Evolutionary conservation across 2,113 vertebrate genomes (phyloP), one percentile per base, ranked within the genome.

Genomic region (Silurus meridionalis): DNA sequence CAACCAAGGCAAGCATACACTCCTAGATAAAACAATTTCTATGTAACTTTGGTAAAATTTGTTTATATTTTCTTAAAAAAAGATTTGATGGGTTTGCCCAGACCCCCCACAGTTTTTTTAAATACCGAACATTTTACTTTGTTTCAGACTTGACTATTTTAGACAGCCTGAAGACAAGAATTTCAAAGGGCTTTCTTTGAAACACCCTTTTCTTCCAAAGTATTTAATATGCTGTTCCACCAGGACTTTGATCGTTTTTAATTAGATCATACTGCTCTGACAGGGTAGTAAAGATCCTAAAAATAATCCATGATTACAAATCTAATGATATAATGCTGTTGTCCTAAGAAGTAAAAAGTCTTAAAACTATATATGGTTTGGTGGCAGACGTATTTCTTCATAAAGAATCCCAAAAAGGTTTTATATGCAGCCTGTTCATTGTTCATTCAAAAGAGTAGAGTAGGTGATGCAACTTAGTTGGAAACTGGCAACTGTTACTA

Each of bases 271-370:
- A 17, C 64, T 83, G n/a, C 14, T 10, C 17, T 67, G 50, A 63
- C 23, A 85, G 48, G 74, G 37, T 61, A 23, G 46, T 69, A 23
- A 74, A 80, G 25, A 6, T 57, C 50, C 15, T 66, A 14, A 67
- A 66, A 71, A 37, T 57, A 79, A 67, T 80, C 84, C 28, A n/a
- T 64, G 48, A 85, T 21, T 52, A 53, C 71, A 85, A 64, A 52
- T 66, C 7, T 46, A 21, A 60, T 37, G 9, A 80, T n/a, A 69
- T 67, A 15, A 55, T 10, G 19, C 46, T 83, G 53, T 72, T 10
- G 37, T 23, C 25, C 37, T 79, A 67, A 67, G 60, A 55, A 66
- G 19, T 55, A 79, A 79, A 67, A 52, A 55, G 74, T 48, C 21
- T 55, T 15, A 75, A 58, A 82, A 63, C n/a, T 21, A 52, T 23